phyloP scores from a whole-genome alignment of 2,888 invertebrate species.

The Glaucopsyche alexis region DNA sequence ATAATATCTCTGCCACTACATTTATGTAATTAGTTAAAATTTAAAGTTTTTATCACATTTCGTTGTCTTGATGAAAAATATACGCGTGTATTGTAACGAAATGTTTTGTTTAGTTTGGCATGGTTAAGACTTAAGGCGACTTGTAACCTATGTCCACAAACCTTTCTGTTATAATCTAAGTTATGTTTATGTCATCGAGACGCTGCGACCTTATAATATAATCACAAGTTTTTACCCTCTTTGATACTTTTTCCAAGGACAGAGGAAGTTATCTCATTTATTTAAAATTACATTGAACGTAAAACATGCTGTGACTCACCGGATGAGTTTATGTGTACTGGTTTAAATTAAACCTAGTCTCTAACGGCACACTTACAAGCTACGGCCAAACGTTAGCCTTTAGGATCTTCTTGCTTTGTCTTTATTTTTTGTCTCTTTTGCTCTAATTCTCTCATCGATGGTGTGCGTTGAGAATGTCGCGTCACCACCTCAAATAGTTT shows the following conservation, averaged over 20 bases:
- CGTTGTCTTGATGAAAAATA: too few species aligned
- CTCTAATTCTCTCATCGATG: background rate
- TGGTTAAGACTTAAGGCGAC: background rate
- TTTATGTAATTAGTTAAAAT: background rate
- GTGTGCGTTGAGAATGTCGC: too few species aligned
- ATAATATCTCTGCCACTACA: background rate
- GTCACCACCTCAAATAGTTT: too few species aligned
- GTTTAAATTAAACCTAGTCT: slow-evolving; percentile 33
- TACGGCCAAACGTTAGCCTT: background rate
- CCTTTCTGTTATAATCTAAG: slow-evolving; percentile 8
- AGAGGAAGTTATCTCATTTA: slow-evolving; percentile 27
- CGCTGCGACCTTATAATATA: slow-evolving; percentile 13
- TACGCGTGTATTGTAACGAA: too few species aligned
- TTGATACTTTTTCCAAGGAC: slow-evolving; percentile 21
- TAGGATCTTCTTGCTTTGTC: background rate
- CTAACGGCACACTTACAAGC: slow-evolving; percentile 33
- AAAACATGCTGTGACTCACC: slow-evolving; percentile 37
- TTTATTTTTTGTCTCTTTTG: background rate
- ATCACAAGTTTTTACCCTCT: slow-evolving; percentile 7
- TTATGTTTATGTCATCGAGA: background rate
- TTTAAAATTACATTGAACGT: slow-evolving; percentile 26
- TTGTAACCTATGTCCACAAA: background rate
- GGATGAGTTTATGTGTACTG: slow-evolving; percentile 37
- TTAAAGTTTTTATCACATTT: too few species aligned
- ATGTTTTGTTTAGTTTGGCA: background rate